phyloP scores from a whole-genome alignment of 2,888 invertebrate species.

The Archips xylosteana region DNA sequence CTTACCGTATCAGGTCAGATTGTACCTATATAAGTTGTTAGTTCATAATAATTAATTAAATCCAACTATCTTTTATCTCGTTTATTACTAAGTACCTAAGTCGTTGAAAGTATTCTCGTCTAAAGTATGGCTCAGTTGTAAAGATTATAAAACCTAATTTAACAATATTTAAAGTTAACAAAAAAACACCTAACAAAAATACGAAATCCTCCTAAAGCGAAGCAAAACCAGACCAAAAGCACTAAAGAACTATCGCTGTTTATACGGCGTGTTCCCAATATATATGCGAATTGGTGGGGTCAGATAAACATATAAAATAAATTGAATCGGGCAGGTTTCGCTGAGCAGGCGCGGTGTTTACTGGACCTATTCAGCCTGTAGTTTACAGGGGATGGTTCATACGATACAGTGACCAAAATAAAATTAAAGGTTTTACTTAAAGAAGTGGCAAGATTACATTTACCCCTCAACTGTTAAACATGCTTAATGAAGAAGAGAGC shows the following conservation, averaged over 20 bases:
- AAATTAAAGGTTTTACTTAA: not conserved
- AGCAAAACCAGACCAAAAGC: conserved; percentile 32
- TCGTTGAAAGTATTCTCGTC: too few species aligned
- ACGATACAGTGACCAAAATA: conserved; percentile 24
- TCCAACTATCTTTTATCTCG: too few species aligned
- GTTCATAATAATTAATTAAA: too few species aligned
- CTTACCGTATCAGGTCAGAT: not conserved
- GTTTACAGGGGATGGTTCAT: conserved; percentile 48
- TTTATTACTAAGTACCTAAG: too few species aligned
- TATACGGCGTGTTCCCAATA: conserved; percentile 34
- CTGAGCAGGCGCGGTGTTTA: conserved; percentile 64
- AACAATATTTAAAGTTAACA: not conserved
- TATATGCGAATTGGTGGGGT: conserved; percentile 41
- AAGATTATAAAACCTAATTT: too few species aligned
- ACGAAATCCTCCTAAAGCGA: conserved; percentile 11
- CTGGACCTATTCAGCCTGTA: conserved; percentile 44
- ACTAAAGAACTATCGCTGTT: conserved; percentile 40
- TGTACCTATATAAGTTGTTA: too few species aligned
- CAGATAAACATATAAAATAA: conserved; percentile 69
- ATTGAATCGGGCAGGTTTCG: conserved; percentile 69
- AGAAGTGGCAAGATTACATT: too few species aligned
- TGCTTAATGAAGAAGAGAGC: too few species aligned
- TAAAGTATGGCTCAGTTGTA: too few species aligned
- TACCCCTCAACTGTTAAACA: too few species aligned
- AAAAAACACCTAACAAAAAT: not conserved